These are phyloP conservation scores for Coracopsis vasa DNA, from an alignment of 2,113 vertebrate species.

Conservation along the genomic window DNA sequence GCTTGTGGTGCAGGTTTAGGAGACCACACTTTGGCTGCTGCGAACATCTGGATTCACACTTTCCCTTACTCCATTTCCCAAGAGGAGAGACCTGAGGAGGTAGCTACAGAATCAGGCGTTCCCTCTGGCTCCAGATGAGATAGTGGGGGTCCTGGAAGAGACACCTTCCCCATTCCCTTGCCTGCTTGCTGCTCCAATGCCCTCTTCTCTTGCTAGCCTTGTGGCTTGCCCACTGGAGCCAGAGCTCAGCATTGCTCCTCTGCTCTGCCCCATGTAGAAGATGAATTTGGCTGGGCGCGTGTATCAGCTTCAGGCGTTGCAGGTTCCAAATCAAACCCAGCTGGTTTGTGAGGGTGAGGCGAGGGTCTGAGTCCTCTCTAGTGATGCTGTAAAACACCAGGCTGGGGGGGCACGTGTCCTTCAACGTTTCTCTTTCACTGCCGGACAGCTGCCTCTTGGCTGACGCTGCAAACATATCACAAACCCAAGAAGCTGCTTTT, in stretches of 20 bases:
- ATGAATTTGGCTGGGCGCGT: not conserved
- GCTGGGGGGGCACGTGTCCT: not conserved
- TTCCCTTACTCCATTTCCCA: not conserved
- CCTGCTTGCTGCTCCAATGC: not conserved
- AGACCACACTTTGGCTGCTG: not conserved
- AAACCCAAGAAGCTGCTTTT: conserved; percentile 19
- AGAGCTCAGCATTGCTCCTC: not conserved
- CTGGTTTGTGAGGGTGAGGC: not conserved
- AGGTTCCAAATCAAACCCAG: not conserved
- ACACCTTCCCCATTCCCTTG: not conserved
- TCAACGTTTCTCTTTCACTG: not conserved
- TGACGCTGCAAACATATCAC: conserved; percentile 53
- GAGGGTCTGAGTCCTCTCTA: not conserved
- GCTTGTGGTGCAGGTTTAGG: not conserved
- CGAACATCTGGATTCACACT: conserved; percentile 1
- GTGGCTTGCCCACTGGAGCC: not conserved
- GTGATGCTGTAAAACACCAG: not conserved
- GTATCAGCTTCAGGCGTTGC: not conserved
- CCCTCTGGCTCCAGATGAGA: not conserved
- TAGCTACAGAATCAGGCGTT: not conserved
- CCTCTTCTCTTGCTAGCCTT: not conserved
- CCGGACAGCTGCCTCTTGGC: not conserved
- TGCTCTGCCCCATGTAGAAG: not conserved
- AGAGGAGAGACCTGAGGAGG: not conserved
- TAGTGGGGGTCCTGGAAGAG: not conserved